These are phyloP conservation scores for Cheiracanthium punctorium DNA, from an alignment of 2,888 invertebrate genomes.

Conservation along the genomic window DNA sequence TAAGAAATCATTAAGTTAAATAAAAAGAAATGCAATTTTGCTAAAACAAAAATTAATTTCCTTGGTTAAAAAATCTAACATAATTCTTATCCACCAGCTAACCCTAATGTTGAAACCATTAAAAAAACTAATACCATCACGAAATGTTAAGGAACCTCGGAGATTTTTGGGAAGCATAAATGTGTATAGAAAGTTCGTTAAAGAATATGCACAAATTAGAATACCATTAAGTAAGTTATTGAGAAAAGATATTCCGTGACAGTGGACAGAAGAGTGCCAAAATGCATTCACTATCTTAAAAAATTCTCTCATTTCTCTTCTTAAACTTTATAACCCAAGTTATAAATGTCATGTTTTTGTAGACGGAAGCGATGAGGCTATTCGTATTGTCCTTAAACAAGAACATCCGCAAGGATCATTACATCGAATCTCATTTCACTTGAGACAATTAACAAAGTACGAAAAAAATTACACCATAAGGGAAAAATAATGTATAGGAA, in stretches of 20 bases:
- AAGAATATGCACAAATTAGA: conserved; percentile 2
- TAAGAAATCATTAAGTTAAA: no score
- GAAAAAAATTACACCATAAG: neutral
- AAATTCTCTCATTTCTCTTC: neutral
- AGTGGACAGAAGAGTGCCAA: no score
- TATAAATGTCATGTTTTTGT: neutral
- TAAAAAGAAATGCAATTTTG: no score
- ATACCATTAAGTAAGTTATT: neutral
- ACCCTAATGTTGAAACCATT: no score
- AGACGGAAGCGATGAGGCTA: neutral
- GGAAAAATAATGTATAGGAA: neutral
- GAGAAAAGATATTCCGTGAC: no score
- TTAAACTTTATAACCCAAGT: neutral
- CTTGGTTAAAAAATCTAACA: no score
- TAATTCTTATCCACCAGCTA: no score
- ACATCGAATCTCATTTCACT: neutral
- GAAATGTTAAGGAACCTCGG: neutral
- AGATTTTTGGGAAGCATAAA: neutral
- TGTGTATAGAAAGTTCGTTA: no score
- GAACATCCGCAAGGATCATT: neutral
- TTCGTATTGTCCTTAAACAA: neutral
- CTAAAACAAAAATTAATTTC: no score
- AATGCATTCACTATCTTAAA: no score
- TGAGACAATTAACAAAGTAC: neutral
- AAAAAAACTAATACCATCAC: neutral